A percentile compares a stretch with the other conserved stretches of the same genome.
phyloP scores from a whole-genome alignment of 2,888 invertebrate genomes.

The Idaea aversata region DNA sequence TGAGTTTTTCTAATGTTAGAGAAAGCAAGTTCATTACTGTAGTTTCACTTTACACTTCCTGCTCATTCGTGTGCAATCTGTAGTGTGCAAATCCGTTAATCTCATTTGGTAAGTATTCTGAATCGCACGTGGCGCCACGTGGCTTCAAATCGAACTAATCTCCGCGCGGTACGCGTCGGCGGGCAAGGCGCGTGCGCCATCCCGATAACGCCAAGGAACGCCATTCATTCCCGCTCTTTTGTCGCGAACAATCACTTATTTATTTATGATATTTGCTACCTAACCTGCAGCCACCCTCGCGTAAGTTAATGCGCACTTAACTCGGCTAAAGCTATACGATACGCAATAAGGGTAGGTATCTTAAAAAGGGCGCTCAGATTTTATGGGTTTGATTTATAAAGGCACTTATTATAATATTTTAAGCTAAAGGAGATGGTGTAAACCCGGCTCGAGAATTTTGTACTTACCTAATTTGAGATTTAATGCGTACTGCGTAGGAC shows the following conservation, averaged over 20 bases:
- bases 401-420: constrained; percentile 7
- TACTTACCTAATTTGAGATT: background rate
- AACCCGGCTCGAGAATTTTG: background rate
- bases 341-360: constrained; percentile 32
- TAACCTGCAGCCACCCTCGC: constrained; percentile 70
- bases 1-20: constrained; percentile 52
- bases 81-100: constrained; percentile 80
- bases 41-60: constrained; percentile 80
- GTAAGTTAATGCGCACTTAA: constrained; percentile 58
- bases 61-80: constrained; percentile 79
- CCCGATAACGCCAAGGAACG: constrained; percentile 76
- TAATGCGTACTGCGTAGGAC: background rate
- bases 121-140: constrained; percentile 76
- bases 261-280: constrained; percentile 78
- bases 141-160: constrained; percentile 77
- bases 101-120: constrained; percentile 72
- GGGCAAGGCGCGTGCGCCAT: constrained; percentile 70
- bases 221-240: constrained; percentile 78
- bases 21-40: constrained; percentile 72
- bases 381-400: constrained; percentile 19
- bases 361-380: constrained; percentile 26
- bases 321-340: constrained; percentile 41
- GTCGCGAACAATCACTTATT: constrained; percentile 77
- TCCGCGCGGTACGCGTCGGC: constrained; percentile 71
- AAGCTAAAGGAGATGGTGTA: background rate